A percentile compares a stretch with the other conserved stretches of the same genome.
phyloP scores from a whole-genome alignment of 2,797 vertebrate species.

The Anabas testudineus region DNA sequence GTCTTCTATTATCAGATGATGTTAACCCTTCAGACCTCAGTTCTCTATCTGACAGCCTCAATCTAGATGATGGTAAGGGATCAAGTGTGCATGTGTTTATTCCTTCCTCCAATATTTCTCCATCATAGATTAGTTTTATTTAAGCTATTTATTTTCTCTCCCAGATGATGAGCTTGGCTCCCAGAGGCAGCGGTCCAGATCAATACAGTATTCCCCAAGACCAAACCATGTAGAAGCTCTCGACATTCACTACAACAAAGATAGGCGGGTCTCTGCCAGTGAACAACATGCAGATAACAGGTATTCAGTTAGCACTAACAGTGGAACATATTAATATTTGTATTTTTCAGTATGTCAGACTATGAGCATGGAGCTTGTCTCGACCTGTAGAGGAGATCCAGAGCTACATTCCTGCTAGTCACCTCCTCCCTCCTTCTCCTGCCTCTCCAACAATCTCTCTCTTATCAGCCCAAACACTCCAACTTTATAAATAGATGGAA shows the following conservation, averaged over 20 bases:
- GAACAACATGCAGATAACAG: conserved; percentile 77
- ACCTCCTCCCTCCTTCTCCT: conserved; percentile 61
- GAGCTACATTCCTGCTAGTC: conserved; percentile 80
- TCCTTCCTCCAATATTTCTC: not conserved
- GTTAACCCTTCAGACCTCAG: conserved; percentile 91
- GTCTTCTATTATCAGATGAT: conserved; percentile 86
- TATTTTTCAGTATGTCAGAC: conserved; percentile 18
- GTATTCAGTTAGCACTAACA: conserved; percentile 51
- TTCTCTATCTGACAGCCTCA: conserved; percentile 93
- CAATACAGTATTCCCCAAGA: conserved; percentile 91
- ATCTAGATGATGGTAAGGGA: conserved; percentile 91
- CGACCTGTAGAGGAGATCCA: conserved; percentile 78
- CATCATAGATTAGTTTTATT: conserved; percentile 20
- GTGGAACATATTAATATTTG: conserved; percentile 1
- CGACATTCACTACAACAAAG: conserved; percentile 69
- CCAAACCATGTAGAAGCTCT: conserved; percentile 89
- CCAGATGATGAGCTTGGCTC: conserved; percentile 73
- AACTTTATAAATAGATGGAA: conserved; percentile 84
- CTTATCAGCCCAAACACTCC: conserved; percentile 79
- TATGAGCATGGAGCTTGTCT: conserved; percentile 64
- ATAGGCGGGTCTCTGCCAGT: conserved; percentile 67
- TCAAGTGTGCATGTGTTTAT: not conserved
- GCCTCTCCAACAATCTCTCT: conserved; percentile 71
- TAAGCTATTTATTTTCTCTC: conserved; percentile 2
- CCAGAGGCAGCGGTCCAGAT: conserved; percentile 90